Conservation (phyloP, 2,888 invertebrate genomes). For the Platycheirus albimanus region DNA sequence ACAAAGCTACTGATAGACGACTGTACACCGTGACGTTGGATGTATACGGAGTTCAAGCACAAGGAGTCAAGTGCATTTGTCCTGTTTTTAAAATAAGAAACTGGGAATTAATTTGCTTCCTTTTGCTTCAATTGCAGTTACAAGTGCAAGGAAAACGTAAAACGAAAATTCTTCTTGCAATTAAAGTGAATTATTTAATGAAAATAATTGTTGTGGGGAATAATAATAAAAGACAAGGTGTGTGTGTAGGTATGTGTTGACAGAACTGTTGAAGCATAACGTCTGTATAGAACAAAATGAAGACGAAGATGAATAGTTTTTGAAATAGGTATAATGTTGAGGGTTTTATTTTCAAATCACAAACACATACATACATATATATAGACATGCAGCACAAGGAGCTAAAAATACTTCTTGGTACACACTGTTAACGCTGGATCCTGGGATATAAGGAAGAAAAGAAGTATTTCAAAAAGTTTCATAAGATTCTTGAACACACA, state of each 20-base stretch:
- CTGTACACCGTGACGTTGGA: no score
- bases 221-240: conserved; percentile 19
- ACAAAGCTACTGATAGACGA: no score
- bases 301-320: not conserved
- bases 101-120: conserved; percentile 52
- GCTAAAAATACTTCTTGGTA: no score
- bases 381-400: no score
- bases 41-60: not conserved
- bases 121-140: conserved; percentile 38
- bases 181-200: conserved; percentile 66
- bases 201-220: conserved; percentile 50
- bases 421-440: no score
- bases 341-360: not conserved
- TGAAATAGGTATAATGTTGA: no score
- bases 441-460: no score
- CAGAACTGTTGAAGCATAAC: not conserved
- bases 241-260: not conserved
- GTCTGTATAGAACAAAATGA: no score
- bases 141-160: conserved; percentile 5
- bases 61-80: not conserved
- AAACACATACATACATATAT: not conserved
- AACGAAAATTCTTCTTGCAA: conserved; percentile 40
- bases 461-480: no score
- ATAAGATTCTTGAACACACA: not conserved
- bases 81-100: conserved; percentile 40